Base-by-base conservation (phyloP, 1,140 invertebrate species). In the Oryctes rhinoceros region DNA sequence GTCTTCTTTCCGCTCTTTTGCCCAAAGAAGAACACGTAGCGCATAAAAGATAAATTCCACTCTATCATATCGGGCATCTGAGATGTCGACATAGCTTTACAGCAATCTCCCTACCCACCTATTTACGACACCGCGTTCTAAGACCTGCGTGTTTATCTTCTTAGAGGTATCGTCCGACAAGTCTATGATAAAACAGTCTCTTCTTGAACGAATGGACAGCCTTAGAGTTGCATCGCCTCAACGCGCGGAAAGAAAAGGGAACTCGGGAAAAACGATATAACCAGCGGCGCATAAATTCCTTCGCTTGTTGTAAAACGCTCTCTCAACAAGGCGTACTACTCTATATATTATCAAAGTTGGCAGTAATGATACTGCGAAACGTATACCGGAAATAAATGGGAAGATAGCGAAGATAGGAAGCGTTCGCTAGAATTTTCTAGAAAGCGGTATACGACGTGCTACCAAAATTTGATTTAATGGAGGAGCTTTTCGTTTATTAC, bases 11-110 rank as follows among this genome's bases (percentile, higher is more conserved):
- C n/a, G 48, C 6, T 3, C n/a, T 49, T 48, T 49, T 49, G 48
- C n/a, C 48, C 2, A 7, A 49, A 49, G 48, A 49, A 49, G n/a
- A 49, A 49, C 9, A 49, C 48, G 48, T 15, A 49, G 10, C n/a
- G 18, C 15, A 59, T 59, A 59, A 59, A 59, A 59, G 53, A 59
- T 59, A 59, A 59, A 59, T 59, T 49, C 48, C 48, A n/a, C 48
- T 49, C 10, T 49, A 30, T 30, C 24, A 2, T 30, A 30, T 44
- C 9, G 18, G 5, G 5, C 53, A n/a, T 59, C 15, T 18, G 15
- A 59, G 18, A n/a, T 15, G 15, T 18, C 6, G 53, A 18, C 53
- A 59, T 18, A 18, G 5, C 53, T 6, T 18, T 59, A n/a, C 6
- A 18, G 15, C 15, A 59, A n/a, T 18, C 53, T 59, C n/a, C n/a